Evolutionary conservation across 2,113 vertebrate genomes (phyloP), one percentile per base, ranked within the genome.

Genomic region (Sterrhoptilus dennistouni): DNA sequence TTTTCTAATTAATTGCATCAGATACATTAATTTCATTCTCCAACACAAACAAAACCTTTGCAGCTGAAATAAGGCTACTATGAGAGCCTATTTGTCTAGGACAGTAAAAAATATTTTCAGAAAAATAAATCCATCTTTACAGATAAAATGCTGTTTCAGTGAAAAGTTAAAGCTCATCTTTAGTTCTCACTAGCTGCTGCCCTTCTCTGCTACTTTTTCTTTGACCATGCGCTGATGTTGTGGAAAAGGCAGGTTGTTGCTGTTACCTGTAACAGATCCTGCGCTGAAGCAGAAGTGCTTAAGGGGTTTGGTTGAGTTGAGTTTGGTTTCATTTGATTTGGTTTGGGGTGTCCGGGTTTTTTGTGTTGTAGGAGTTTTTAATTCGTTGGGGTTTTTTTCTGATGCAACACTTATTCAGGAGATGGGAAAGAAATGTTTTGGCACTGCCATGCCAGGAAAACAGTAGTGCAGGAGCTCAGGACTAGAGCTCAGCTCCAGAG

Each of bases 291-390:
- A 83, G 20, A 63, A 66, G 9, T 28, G 11, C 33, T 57, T 22
- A 17, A 47, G 25, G 7, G 9, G 3, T n/a, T 79, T 68, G 8
- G 12, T 42, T 44, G 4, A 6, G 12, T 29, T 29, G 27, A 11
- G 24, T 31, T 40, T 20, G 42, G 5, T 49, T 52, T 44, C 42
- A 44, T 44, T 44, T 54, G 16, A 12, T n/a, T 47, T 50, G 36
- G 7, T 52, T 44, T 44, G 19, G 9, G 12, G 9, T 40, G 28
- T 31, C 6, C 0, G 4, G 19, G 0, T 3, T 40, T 60, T 72
- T 72, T 88, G 16, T 35, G 5, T 29, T 63, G 25, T 18, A 50
- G 7, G 9, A 5, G 0, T 22, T 47, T 50, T 63, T n/a, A 22
- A 22, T 57, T 64, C 35, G 7, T 33, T 36, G 25, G 3, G 4